phyloP scores from a whole-genome alignment of 2,888 invertebrate species.

The Dasypolia templi region DNA sequence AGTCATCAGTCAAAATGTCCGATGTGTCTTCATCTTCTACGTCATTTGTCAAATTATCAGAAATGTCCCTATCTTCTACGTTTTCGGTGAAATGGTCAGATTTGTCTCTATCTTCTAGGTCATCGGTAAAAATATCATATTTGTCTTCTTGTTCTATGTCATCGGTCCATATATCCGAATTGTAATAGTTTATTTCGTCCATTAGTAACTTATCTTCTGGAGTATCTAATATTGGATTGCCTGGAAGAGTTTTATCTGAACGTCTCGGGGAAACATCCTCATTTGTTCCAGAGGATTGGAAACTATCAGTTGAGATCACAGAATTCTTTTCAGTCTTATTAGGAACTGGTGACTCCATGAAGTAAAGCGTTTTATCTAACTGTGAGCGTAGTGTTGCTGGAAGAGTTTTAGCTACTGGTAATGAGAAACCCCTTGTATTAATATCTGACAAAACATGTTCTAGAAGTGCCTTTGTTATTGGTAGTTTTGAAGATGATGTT shows the following conservation, averaged over 20 bases:
- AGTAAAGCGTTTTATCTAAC: slow-evolving; percentile 37
- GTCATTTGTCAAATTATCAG: not conserved
- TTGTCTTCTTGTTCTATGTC: not conserved
- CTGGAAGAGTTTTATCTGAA: not conserved
- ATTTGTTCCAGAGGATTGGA: not conserved
- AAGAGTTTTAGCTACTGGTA: not conserved
- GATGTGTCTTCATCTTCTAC: not conserved
- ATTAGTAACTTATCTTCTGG: not conserved
- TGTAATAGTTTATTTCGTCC: not conserved
- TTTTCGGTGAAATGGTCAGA: not conserved
- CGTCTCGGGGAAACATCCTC: not conserved
- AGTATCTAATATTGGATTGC: not conserved
- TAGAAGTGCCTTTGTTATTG: slow-evolving; percentile 20
- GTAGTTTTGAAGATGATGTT: slow-evolving; percentile 12
- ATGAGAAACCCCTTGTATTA: slow-evolving; percentile 9
- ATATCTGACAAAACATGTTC: slow-evolving; percentile 40
- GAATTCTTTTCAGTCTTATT: slow-evolving; percentile 1
- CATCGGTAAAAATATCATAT: not conserved
- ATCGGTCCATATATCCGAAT: not conserved
- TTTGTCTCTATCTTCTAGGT: no score
- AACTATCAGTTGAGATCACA: not conserved
- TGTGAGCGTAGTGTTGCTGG: slow-evolving; percentile 3
- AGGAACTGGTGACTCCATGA: not conserved
- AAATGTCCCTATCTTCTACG: not conserved
- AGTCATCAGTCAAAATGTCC: not conserved